Conservation (phyloP, 2,888 invertebrate genomes). For the Pseudococcus viburni region DNA sequence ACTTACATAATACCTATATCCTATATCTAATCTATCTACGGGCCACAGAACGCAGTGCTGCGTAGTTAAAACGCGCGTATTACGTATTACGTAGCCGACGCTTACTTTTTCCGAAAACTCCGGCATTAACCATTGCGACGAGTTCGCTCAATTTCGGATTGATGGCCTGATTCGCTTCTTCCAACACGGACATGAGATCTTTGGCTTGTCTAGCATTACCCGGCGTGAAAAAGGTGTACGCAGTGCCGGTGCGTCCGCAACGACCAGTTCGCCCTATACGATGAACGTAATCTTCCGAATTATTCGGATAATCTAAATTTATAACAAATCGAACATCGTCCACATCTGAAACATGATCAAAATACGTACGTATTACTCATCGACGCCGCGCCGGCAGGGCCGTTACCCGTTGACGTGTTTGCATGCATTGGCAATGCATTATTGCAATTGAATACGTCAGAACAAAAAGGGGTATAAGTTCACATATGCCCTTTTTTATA, state of each 20-base stretch:
- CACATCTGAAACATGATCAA: conserved; percentile 81
- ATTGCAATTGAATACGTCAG: no score
- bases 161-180: conserved; percentile 94
- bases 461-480: no score
- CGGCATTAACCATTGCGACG: conserved; percentile 68
- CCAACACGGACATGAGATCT: conserved; percentile 91
- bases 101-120: conserved; percentile 67
- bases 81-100: background rate
- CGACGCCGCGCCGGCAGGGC: no score
- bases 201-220: conserved; percentile 91
- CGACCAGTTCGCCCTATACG: conserved; percentile 97
- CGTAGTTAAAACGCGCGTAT: no score
- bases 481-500: no score
- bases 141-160: conserved; percentile 79
- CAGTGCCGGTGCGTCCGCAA: conserved; percentile 92
- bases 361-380: no score
- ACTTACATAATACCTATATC: no score
- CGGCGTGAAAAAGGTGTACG: conserved; percentile 96
- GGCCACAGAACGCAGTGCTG: no score
- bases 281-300: conserved; percentile 97
- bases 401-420: no score
- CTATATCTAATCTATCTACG: no score
- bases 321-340: conserved; percentile 99
- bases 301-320: conserved; percentile 98
- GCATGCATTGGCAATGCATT: no score